Percentiles rank a stretch among this genome's conserved stretches.
Evolutionary conservation across 2,888 invertebrate species (phyloP).

Genomic region (Drosophila birchii): DNA sequence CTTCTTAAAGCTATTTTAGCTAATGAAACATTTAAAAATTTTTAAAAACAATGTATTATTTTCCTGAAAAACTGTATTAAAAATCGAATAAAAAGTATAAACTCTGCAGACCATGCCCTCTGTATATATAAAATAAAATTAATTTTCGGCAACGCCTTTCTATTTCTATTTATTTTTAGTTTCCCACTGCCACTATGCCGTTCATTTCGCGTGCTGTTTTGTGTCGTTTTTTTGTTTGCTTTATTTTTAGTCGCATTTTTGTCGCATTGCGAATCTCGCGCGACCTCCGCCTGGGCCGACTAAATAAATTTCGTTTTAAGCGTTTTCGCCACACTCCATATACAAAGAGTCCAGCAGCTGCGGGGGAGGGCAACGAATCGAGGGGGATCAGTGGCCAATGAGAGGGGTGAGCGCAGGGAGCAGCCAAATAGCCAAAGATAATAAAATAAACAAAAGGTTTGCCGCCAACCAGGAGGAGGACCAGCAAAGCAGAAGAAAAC

Average conservation of each 20-base stretch:
- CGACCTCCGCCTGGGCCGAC: slow-evolving; percentile 67
- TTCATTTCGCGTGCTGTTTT: slow-evolving; percentile 28
- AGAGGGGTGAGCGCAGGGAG: slow-evolving; percentile 39
- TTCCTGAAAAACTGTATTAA: too few relatives aligned
- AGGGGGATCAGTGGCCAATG: slow-evolving; percentile 11
- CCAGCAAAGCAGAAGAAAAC: slow-evolving; percentile 60
- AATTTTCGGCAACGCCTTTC: slow-evolving; percentile 57
- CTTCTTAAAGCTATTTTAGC: neutral
- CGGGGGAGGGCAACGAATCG: slow-evolving; percentile 8
- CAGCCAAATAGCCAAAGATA: slow-evolving; percentile 76
- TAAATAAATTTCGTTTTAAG: slow-evolving; percentile 82
- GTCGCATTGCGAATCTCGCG: slow-evolving; percentile 76
- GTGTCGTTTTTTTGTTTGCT: slow-evolving; percentile 45
- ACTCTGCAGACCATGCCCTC: neutral
- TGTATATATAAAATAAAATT: slow-evolving; percentile 64
- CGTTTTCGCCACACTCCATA: slow-evolving; percentile 82
- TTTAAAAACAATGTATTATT: neutral
- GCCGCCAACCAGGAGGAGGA: slow-evolving; percentile 56
- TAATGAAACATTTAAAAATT: neutral
- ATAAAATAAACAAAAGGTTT: slow-evolving; percentile 78
- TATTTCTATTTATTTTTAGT: slow-evolving; percentile 63
- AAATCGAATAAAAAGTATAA: too few relatives aligned
- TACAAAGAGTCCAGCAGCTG: slow-evolving; percentile 67
- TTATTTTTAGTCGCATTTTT: slow-evolving; percentile 77
- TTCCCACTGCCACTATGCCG: slow-evolving; percentile 34